Conservation (phyloP, 1,140 invertebrate genomes). For the Thereuonema tuberculata region DNA sequence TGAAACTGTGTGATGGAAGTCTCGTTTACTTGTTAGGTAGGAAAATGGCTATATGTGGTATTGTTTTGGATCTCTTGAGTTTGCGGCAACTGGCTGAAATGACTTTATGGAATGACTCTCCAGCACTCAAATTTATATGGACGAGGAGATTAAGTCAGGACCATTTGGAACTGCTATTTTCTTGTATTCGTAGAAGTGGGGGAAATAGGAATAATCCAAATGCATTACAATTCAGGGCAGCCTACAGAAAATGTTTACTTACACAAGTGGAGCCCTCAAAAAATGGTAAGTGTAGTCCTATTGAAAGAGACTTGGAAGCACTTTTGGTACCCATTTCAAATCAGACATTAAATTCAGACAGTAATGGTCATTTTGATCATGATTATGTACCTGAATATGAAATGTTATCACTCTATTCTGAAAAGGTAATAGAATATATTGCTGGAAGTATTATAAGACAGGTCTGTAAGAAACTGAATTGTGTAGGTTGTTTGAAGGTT, state of each 20-base stretch:
- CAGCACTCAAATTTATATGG: background rate
- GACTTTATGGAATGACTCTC: background rate
- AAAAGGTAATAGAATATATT: background rate
- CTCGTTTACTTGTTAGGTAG: background rate
- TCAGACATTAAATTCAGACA: background rate
- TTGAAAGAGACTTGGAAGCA: background rate
- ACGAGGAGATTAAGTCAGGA: background rate
- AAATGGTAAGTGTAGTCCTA: background rate
- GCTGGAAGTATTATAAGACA: background rate
- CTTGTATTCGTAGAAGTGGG: background rate
- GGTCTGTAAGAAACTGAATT: background rate
- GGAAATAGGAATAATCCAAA: background rate
- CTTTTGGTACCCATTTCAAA: background rate
- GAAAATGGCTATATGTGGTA: background rate
- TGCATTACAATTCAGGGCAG: background rate
- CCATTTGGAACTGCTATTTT: slow-evolving; percentile 1
- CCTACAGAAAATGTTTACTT: background rate
- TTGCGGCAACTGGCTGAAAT: background rate
- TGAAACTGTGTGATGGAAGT: background rate
- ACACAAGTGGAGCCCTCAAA: background rate
- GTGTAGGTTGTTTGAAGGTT: background rate
- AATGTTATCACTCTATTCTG: background rate
- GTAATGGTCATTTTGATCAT: background rate
- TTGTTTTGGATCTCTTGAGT: background rate
- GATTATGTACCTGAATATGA: background rate